Evolutionary conservation across 2,797 vertebrate genomes (phyloP).

Genomic region (Pipistrellus pygmaeus): DNA sequence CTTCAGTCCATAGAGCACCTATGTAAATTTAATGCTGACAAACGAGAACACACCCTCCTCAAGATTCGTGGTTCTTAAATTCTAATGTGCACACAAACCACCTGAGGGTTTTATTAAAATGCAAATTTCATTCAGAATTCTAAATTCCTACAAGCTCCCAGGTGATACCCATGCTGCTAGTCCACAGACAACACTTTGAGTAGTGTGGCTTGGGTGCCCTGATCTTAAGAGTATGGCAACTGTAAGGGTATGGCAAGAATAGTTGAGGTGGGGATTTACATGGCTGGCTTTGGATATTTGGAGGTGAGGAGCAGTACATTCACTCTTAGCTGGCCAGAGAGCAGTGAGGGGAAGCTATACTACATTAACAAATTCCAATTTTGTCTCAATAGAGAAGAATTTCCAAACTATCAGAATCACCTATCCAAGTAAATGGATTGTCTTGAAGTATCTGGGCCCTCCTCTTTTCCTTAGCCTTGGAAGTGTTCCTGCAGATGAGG

Average conservation of each 20-base stretch:
- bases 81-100: not conserved
- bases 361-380: not conserved
- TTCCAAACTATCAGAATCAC: conserved; percentile 32
- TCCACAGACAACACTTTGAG: not conserved
- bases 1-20: not conserved
- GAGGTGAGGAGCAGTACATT: not conserved
- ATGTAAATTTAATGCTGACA: conserved; percentile 41
- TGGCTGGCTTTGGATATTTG: not conserved
- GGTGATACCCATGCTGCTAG: not conserved
- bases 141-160: not conserved
- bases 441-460: not conserved
- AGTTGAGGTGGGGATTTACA: not conserved
- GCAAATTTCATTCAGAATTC: not conserved
- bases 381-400: not conserved
- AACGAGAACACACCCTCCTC: not conserved
- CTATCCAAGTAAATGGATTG: not conserved
- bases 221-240: not conserved
- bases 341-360: not conserved
- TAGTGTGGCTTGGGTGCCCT: not conserved
- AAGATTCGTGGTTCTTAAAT: not conserved
- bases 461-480: not conserved
- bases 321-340: not conserved
- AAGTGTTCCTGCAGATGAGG: not conserved
- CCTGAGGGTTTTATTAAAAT: conserved; percentile 33
- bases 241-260: not conserved